phyloP scores from a whole-genome alignment of 2,113 vertebrate species.

The Tachycineta bicolor region DNA sequence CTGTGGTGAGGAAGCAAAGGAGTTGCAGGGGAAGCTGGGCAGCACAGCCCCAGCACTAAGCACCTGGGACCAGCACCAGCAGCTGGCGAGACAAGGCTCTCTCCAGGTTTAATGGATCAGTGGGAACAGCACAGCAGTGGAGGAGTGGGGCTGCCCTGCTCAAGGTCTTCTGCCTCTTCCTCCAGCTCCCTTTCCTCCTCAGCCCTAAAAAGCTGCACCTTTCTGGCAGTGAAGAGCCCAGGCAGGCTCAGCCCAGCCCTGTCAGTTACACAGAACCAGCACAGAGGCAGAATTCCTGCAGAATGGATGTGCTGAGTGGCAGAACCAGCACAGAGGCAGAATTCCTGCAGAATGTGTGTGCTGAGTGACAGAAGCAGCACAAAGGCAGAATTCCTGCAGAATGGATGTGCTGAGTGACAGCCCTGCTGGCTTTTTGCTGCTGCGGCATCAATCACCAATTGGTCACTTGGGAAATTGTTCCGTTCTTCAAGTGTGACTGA shows the following conservation, averaged over 20 bases:
- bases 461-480: background rate
- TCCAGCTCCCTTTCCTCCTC: background rate
- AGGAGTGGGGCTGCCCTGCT: background rate
- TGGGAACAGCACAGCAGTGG: background rate
- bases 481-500: background rate
- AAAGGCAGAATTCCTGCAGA: background rate
- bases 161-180: background rate
- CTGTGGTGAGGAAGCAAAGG: background rate
- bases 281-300: background rate
- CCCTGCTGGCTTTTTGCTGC: background rate
- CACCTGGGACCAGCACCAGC: background rate
- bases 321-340: background rate
- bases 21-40: background rate
- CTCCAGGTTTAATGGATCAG: background rate
- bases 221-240: background rate
- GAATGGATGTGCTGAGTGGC: background rate
- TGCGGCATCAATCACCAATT: accelerated
- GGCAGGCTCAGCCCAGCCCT: background rate
- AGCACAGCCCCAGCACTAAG: background rate
- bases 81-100: accelerated
- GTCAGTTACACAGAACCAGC: background rate
- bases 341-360: background rate
- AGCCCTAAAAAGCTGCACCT: background rate
- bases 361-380: background rate
- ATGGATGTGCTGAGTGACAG: background rate